Evolutionary conservation across 2,888 invertebrate species (phyloP), one percentile per base, ranked within the genome.

Genomic region (Andrena flavipes): DNA sequence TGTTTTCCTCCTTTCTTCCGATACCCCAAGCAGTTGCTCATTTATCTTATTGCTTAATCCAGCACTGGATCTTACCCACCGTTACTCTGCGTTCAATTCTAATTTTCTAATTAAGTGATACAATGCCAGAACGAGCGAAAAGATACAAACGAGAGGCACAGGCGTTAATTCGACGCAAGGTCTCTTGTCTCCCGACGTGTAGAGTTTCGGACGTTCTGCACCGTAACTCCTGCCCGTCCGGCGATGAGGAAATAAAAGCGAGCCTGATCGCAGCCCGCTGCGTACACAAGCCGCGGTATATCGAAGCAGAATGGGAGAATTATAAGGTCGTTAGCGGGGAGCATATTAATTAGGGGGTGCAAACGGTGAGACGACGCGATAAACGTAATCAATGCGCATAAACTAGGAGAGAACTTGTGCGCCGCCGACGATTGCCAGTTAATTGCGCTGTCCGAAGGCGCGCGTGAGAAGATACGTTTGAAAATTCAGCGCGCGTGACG

Each of bases 281-380:
- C 20, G 30, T 42, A 23, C 49, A 29, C 29, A 42, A 23, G 51
- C 65, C 63, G 54, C 20, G 54, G 26, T 48, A 16, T 51, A 67
- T 73, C 33, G 30, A 42, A 54, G 23, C n/a, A 65, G 54, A 74
- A 73, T 70, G 77, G 76, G 16, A 42, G 42, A 78, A 74, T 84
- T 76, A 76, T 59, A 64, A 69, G 67, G 65, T 69, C 64, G 73
- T 81, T 64, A 70, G 54, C 77, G 42, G 62, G 64, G 51, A 62
- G 71, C 77, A 73, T 75, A 64, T 84, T 84, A 84, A 84, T 84
- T 84, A 69, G n/a, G 2, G 42, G 51, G 42, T 62, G 62, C 13
- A 71, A 83, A 76, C 30, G 35, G 56, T 63, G 73, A 74, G 62
- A 68, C 63, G 77, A 20, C 4, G 65, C 8, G 33, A 56, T 69